Evolutionary conservation across 1,140 invertebrate species (phyloP).

Genomic region (Portunus trituberculatus): DNA sequence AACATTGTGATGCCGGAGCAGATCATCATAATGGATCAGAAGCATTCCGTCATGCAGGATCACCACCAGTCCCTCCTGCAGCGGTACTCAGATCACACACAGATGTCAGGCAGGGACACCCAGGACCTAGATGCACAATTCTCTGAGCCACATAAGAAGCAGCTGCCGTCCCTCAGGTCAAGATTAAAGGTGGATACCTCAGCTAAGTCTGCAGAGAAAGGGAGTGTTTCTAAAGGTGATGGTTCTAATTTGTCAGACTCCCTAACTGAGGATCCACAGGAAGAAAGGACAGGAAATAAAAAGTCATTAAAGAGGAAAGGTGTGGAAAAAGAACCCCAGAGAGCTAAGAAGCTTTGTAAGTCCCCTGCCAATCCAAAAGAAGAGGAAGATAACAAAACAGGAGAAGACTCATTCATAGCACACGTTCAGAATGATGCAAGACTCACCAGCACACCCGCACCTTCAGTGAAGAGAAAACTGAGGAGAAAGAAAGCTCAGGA

Average conservation of each 20-base stretch:
- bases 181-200: background rate
- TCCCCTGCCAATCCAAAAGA: background rate
- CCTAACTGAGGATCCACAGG: background rate
- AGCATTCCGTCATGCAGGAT: conserved; percentile 82
- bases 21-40: conserved; percentile 84
- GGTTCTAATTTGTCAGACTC: background rate
- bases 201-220: background rate
- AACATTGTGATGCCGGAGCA: conserved; percentile 84
- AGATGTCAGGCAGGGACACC: conserved; percentile 69
- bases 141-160: background rate
- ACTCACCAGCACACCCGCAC: background rate
- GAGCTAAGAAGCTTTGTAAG: conserved; percentile 39
- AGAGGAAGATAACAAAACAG: background rate
- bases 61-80: conserved; percentile 80
- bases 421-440: background rate
- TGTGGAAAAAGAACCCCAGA: background rate
- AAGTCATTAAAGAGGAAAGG: conserved; percentile 39
- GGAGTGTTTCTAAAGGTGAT: background rate
- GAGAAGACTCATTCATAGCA: background rate
- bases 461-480: background rate
- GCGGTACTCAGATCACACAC: conserved; percentile 63
- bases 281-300: background rate
- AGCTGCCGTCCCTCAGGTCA: background rate
- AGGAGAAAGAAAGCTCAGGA: background rate
- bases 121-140: background rate